Conservation (phyloP, 2,797 vertebrate genomes). For the Gobio occitaniae region DNA sequence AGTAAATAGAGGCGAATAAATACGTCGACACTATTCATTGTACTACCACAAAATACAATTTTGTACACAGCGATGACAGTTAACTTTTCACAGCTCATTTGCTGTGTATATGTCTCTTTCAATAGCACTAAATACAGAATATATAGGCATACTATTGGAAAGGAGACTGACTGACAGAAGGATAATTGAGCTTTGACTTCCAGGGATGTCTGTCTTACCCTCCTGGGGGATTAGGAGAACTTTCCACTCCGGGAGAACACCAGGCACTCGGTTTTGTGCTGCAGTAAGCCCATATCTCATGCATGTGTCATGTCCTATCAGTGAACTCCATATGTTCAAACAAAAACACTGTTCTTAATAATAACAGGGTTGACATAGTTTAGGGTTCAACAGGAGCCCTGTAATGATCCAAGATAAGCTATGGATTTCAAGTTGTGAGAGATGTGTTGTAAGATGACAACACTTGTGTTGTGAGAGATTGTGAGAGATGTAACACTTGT, state of each 20-base stretch:
- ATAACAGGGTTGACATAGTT: conserved; percentile 32
- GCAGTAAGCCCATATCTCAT: conserved; percentile 27
- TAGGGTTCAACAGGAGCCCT: conserved; percentile 10
- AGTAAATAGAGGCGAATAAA: conserved; percentile 19
- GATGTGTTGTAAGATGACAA: background rate
- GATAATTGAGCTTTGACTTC: conserved; percentile 34
- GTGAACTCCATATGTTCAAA: conserved; percentile 31
- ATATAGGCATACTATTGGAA: background rate
- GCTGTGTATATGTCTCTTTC: background rate
- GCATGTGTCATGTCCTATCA: conserved; percentile 44
- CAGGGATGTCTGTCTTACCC: conserved; percentile 14
- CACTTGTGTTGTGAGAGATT: background rate
- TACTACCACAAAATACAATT: background rate
- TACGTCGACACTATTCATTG: background rate
- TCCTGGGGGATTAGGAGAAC: conserved; percentile 44
- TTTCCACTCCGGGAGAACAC: conserved; percentile 42
- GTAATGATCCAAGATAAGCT: conserved; percentile 39
- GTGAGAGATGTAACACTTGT: conserved; percentile 10
- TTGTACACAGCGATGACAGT: background rate
- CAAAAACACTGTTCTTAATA: conserved; percentile 25
- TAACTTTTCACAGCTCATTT: conserved; percentile 20
- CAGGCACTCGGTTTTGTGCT: conserved; percentile 20
- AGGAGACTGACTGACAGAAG: background rate
- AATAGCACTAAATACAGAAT: conserved; percentile 13
- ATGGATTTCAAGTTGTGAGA: background rate